phyloP scores from a whole-genome alignment of 2,888 invertebrate species.

The Agriopis marginaria region DNA sequence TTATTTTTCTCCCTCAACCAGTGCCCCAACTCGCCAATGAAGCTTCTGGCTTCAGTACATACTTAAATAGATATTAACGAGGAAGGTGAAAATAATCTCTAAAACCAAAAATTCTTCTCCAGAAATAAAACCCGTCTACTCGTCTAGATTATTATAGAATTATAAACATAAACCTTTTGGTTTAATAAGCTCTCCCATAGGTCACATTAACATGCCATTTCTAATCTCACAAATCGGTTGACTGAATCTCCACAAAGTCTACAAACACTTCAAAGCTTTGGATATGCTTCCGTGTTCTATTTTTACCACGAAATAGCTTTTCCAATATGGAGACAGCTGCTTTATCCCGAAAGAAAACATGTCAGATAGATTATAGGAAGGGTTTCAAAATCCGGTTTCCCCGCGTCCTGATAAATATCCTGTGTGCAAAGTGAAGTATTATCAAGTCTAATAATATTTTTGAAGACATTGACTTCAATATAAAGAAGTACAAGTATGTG shows the following conservation, averaged over 20 bases:
- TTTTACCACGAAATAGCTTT: constrained; percentile 48
- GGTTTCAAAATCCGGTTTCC: not conserved
- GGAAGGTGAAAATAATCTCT: not conserved
- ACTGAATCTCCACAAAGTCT: constrained; percentile 31
- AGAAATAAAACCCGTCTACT: not conserved
- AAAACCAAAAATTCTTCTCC: not conserved
- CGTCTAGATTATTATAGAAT: constrained; percentile 3
- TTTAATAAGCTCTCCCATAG: constrained; percentile 27
- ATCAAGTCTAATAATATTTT: too few relatives aligned
- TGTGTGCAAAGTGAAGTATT: not conserved
- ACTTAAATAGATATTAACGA: not conserved
- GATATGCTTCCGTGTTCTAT: constrained; percentile 54
- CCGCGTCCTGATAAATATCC: not conserved
- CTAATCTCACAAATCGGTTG: constrained; percentile 37
- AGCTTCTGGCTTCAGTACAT: too few relatives aligned
- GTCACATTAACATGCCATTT: constrained; percentile 31
- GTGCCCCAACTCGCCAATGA: too few relatives aligned
- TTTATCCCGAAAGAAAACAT: constrained; percentile 55
- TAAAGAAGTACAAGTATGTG: too few relatives aligned
- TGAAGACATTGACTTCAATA: too few relatives aligned
- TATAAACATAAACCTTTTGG: constrained; percentile 20
- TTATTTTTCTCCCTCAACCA: too few relatives aligned
- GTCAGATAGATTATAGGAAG: not conserved
- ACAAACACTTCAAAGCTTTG: constrained; percentile 39
- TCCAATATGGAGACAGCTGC: constrained; percentile 55